These are phyloP conservation scores for Hippocampus kuda DNA, from an alignment of 2,797 vertebrate species.

Conservation along the genomic window DNA sequence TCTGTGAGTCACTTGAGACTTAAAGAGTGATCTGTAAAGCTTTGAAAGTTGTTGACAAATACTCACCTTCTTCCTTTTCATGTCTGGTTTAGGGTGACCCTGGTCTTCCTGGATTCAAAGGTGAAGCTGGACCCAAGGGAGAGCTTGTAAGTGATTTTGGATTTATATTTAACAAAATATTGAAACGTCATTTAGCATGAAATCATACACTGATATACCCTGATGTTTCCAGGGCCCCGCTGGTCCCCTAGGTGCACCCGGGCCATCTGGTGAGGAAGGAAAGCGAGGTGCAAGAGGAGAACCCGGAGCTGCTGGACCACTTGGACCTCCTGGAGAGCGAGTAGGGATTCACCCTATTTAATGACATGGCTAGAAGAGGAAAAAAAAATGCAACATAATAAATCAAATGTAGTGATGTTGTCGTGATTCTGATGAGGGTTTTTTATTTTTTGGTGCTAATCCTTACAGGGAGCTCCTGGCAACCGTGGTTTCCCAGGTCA, in stretches of 20 bases:
- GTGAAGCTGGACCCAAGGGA: slow-evolving; percentile 90
- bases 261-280: slow-evolving; percentile 88
- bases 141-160: slow-evolving; percentile 75
- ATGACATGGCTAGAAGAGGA: neutral
- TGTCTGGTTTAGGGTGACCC: slow-evolving; percentile 77
- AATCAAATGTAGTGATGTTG: neutral
- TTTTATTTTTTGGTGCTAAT: slow-evolving; percentile 23
- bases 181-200: neutral
- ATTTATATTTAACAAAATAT: slow-evolving; percentile 4
- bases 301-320: slow-evolving; percentile 81
- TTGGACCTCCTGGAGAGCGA: slow-evolving; percentile 90
- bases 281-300: slow-evolving; percentile 94
- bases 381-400: neutral
- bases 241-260: slow-evolving; percentile 83
- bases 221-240: slow-evolving; percentile 69
- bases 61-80: slow-evolving; percentile 9
- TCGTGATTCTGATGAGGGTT: slow-evolving; percentile 10
- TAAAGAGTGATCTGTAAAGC: neutral
- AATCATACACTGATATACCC: slow-evolving; percentile 8
- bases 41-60: neutral
- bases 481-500: slow-evolving; percentile 97
- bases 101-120: slow-evolving; percentile 89
- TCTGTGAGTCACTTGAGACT: slow-evolving; percentile 65
- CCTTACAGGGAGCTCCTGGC: slow-evolving; percentile 82
- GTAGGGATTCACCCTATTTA: slow-evolving; percentile 56